A percentile compares a stretch with the other conserved stretches of the same genome.
These are phyloP conservation scores for Egretta garzetta DNA, from an alignment of 2,113 vertebrate genomes.

Conservation along the genomic window DNA sequence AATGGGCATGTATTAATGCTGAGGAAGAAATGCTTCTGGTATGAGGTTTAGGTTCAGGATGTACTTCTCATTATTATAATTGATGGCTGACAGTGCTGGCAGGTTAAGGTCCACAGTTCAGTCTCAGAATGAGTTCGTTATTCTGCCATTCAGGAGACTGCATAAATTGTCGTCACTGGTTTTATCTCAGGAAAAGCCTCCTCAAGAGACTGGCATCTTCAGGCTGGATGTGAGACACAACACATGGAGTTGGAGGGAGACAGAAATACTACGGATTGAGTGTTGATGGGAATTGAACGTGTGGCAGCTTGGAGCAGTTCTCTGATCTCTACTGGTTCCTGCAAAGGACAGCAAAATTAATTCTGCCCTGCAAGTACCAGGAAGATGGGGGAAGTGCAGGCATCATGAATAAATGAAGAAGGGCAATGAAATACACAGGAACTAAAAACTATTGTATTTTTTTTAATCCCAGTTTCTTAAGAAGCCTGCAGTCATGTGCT, in stretches of 20 bases:
- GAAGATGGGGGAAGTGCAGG: not conserved
- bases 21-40: not conserved
- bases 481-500: not conserved
- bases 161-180: not conserved
- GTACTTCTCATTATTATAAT: not conserved
- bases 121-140: not conserved
- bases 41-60: not conserved
- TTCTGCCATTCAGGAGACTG: not conserved
- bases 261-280: not conserved
- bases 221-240: not conserved
- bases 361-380: not conserved
- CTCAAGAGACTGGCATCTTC: not conserved
- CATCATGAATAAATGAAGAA: not conserved
- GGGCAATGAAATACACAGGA: not conserved
- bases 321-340: not conserved
- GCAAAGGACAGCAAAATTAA: not conserved
- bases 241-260: not conserved
- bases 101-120: not conserved
- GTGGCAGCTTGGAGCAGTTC: not conserved
- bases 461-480: not conserved
- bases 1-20: not conserved
- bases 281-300: not conserved
- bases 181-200: not conserved
- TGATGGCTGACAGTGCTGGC: not conserved
- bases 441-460: not conserved